phyloP scores from a whole-genome alignment of 2,113 vertebrate genomes.

The Athene cunicularia region DNA sequence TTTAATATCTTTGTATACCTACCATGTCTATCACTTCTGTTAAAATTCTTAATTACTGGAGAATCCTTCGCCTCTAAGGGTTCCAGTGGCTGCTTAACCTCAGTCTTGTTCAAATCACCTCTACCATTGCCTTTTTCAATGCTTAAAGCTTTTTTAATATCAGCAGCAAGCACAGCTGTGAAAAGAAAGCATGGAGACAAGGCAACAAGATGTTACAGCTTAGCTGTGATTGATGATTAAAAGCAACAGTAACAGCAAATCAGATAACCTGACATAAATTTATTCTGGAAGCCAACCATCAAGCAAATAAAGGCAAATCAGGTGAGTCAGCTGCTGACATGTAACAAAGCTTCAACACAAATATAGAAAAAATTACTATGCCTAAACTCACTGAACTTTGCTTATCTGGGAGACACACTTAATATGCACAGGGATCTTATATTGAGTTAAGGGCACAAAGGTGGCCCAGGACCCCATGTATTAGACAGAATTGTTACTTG shows the following conservation, averaged over 20 bases:
- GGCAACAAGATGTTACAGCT: slow-evolving; percentile 11
- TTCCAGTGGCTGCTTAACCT: background rate
- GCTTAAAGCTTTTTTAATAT: background rate
- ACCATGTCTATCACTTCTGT: background rate
- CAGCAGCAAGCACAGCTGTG: slow-evolving; percentile 28
- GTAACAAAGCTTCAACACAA: background rate
- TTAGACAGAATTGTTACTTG: background rate
- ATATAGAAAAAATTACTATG: background rate
- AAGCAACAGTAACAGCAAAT: slow-evolving; percentile 36
- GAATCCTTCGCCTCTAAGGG: background rate
- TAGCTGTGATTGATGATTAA: slow-evolving; percentile 44
- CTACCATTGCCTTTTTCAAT: background rate
- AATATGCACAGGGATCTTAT: background rate
- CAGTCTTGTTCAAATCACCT: background rate
- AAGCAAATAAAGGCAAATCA: slow-evolving; percentile 1
- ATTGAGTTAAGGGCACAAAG: background rate
- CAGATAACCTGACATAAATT: slow-evolving; percentile 2
- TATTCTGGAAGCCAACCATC: background rate
- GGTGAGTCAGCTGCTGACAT: background rate
- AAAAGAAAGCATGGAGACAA: background rate
- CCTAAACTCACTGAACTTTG: background rate
- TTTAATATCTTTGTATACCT: background rate
- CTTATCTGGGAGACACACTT: background rate
- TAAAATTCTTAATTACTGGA: slow-evolving; percentile 29
- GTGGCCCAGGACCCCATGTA: background rate